Evolutionary conservation across 2,888 invertebrate genomes (phyloP).

Genomic region (Netelia fuscicornis): DNA sequence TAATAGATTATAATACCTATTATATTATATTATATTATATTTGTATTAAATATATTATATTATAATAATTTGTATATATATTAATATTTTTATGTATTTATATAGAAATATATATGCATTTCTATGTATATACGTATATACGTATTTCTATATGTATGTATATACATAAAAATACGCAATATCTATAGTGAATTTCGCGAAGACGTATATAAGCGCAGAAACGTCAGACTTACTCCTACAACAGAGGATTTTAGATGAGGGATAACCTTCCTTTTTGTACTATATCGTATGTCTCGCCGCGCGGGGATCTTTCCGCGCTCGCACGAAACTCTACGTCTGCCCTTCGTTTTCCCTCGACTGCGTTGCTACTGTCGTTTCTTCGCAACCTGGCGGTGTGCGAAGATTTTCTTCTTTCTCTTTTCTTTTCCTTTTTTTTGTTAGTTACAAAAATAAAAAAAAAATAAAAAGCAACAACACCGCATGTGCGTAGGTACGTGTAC

Average conservation of each 20-base stretch:
- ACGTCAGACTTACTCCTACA: conserved; percentile 22
- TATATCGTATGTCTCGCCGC: conserved; percentile 21
- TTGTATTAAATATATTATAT: too few relatives aligned
- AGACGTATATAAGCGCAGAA: conserved; percentile 18
- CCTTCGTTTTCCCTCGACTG: background rate
- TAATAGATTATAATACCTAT: too few relatives aligned
- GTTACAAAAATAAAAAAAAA: background rate
- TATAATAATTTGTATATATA: too few relatives aligned
- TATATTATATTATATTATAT: too few relatives aligned
- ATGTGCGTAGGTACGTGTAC: conserved; percentile 45
- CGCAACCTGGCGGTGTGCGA: conserved; percentile 12
- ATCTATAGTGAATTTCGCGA: conserved; percentile 4
- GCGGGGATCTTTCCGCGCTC: conserved; percentile 25
- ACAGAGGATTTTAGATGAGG: background rate
- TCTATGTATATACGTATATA: too few relatives aligned
- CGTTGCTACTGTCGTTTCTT: conserved; percentile 35
- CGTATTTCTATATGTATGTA: too few relatives aligned
- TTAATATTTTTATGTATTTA: too few relatives aligned
- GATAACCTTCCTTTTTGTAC: conserved; percentile 30
- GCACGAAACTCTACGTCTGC: conserved; percentile 27
- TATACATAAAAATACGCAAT: background rate
- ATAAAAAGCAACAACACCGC: background rate
- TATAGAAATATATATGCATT: too few relatives aligned
- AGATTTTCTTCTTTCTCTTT: background rate
- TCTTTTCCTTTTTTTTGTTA: background rate